phyloP scores from a whole-genome alignment of 2,888 invertebrate species.

The Hipparchia semele region DNA sequence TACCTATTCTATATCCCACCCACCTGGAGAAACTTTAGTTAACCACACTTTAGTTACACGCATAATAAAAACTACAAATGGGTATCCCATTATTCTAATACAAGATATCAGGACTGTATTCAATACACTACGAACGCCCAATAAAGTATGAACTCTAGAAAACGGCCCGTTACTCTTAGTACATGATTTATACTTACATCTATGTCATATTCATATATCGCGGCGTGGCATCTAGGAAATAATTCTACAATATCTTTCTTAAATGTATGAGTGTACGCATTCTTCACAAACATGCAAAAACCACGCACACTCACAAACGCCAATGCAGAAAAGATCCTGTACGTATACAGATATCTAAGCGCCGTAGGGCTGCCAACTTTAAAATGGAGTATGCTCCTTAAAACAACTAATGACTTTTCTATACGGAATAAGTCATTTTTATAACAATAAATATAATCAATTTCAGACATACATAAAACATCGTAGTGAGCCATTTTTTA shows the following conservation, averaged over 20 bases:
- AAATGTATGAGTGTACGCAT: constrained; percentile 74
- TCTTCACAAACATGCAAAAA: constrained; percentile 81
- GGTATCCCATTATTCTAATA: neutral
- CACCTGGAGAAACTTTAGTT: too few relatives aligned
- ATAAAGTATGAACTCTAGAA: constrained; percentile 48
- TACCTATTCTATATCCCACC: neutral
- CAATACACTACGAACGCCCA: constrained; percentile 1
- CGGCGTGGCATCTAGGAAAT: constrained; percentile 73
- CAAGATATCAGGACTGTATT: neutral
- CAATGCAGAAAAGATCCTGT: constrained; percentile 54
- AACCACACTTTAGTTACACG: too few relatives aligned
- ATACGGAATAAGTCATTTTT: too few relatives aligned
- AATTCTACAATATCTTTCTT: constrained; percentile 81
- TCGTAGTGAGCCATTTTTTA: too few relatives aligned
- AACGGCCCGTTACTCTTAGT: constrained; percentile 44
- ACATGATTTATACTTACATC: constrained; percentile 37
- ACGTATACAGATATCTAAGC: constrained; percentile 37
- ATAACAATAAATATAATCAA: too few relatives aligned
- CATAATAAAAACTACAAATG: neutral
- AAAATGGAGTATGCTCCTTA: neutral
- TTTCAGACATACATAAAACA: too few relatives aligned
- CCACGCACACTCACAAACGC: constrained; percentile 73
- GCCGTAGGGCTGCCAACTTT: constrained; percentile 30
- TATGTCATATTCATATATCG: constrained; percentile 49
- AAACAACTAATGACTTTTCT: neutral